Base-by-base conservation (phyloP, 2,113 vertebrate genomes). In the Myodes glareolus region DNA sequence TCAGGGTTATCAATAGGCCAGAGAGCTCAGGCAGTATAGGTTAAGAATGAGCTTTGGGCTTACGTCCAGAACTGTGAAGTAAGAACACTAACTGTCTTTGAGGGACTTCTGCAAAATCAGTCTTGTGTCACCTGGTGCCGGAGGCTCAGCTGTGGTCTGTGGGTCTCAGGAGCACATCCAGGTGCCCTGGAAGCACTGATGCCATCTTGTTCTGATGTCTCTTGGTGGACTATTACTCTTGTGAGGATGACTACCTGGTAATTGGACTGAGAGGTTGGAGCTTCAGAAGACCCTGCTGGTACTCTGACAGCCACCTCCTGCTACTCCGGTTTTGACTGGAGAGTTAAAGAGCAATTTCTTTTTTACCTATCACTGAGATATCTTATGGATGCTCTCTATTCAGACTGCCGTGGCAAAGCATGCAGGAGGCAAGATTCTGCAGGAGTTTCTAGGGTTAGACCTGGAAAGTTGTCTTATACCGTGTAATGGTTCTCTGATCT, bases 221-320 rank as follows among this genome's bases (percentile, higher is more conserved):
- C 39, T 25, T 19, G 36, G 12, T 33, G 33, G 55, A 2, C 36
- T 17, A 5, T 33, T 58, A 7, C 65, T 70, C 4, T 14, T 6
- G 58, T 29, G 25, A 50, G 92, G 89, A 33, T 8, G 1, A 0
- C 31, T 21, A 17, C 27, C 31, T 10, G 42, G 11, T 7, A 27
- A 0, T 4, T 7, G 3, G 2, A 1, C 23, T 29, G 39, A 16
- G 27, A 1, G 9, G 68, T 0, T 12, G 4, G 14, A 23, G 63
- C 77, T 27, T 12, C 3, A 0, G 12, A 55, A 45, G 11, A 9
- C 16, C 68, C 36, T 21, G 31, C 31, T 9, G 13, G 36, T 47
- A 3, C n/a, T 45, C 58, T 31, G 29, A 45, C 8, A 65, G 39
- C 39, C 39, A 31, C 14, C 17, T 68, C 58, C 61, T 36, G 72